Evolutionary conservation across 2,888 invertebrate genomes (phyloP), one percentile per base, ranked within the genome.

Genomic region (Alloplasta piceator): DNA sequence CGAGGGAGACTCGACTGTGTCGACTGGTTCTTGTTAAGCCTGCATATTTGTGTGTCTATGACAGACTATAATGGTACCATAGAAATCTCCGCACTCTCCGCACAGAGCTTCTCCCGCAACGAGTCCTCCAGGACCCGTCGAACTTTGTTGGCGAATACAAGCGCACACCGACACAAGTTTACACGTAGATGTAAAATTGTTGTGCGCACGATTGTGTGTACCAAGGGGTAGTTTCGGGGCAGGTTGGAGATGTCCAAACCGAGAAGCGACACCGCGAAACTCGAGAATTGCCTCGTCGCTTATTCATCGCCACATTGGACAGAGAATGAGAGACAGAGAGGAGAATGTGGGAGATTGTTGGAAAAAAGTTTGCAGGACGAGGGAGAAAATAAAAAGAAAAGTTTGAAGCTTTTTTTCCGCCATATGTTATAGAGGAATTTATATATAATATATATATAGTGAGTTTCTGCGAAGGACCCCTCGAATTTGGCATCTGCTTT

Each of bases 41-140:
- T 56, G 50, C 71, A 26, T 26, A 26, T 26, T 26, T 1, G 56
- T 12, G 43, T 46, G 64, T 52, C 60, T 61, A 60, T 48, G 26
- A 66, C 61, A 50, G 39, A 36, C 16, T 70, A 74, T 66, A 41
- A 48, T 60, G 52, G 60, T 26, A 4, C 55, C 12, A 14, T 41
- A 46, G 46, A 60, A 61, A 71, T n/a, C 60, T 43, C 43, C 10
- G 58, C 38, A 7, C n/a, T 38, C 26, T 5, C 7, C 55, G 46
- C 12, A 36, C 12, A 9, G 14, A 3, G 6, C 14, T 38, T 46
- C 61, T 10, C 39, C 10, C 36, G 12, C 60, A 80, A 80, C 67
- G 80, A 80, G 66, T 80, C 76, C 80, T 66, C 55, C 60, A 71
- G 71, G 71, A 48, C 76, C 76, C 48, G 66, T 63, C 60, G 41